Percentiles rank a stretch among this genome's conserved stretches.
These are phyloP conservation scores for Periparus ater DNA, from an alignment of 2,797 vertebrate genomes.

Conservation along the genomic window DNA sequence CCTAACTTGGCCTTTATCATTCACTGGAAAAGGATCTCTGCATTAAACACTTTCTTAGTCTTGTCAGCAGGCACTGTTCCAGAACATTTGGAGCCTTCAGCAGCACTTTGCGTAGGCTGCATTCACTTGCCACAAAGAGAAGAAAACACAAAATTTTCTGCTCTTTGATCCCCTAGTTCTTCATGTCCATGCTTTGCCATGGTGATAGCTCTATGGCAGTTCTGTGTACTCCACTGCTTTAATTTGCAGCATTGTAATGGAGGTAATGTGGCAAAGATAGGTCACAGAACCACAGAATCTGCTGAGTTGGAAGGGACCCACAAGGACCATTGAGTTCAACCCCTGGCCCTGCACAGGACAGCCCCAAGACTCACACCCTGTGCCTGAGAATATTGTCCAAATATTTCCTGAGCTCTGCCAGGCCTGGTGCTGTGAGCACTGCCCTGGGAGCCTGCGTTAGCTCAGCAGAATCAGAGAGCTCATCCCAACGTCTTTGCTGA, in stretches of 20 bases:
- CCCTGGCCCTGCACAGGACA: neutral
- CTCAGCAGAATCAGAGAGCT: neutral
- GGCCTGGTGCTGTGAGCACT: neutral
- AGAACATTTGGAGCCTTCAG: neutral
- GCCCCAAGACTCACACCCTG: neutral
- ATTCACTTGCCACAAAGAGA: neutral
- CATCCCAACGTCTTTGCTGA: neutral
- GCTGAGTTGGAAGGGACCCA: neutral
- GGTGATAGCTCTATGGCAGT: neutral
- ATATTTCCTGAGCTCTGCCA: neutral
- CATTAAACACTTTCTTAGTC: neutral
- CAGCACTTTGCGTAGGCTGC: rapidly evolving
- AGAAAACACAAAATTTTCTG: neutral
- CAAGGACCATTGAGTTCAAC: rapidly evolving
- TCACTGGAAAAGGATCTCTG: neutral
- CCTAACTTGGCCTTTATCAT: neutral
- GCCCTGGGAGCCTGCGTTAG: neutral
- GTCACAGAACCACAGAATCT: neutral
- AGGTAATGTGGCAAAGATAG: neutral
- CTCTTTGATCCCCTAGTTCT: neutral
- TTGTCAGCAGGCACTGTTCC: neutral
- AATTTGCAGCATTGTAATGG: neutral
- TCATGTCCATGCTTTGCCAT: neutral
- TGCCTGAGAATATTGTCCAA: neutral
- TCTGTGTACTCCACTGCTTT: neutral